A percentile compares a stretch with the other conserved stretches of the same genome.
These are phyloP conservation scores for Halisarca cf. caerulea DNA, from an alignment of 37 sponge, comb jelly and placozoan species.

Conservation along the genomic window DNA sequence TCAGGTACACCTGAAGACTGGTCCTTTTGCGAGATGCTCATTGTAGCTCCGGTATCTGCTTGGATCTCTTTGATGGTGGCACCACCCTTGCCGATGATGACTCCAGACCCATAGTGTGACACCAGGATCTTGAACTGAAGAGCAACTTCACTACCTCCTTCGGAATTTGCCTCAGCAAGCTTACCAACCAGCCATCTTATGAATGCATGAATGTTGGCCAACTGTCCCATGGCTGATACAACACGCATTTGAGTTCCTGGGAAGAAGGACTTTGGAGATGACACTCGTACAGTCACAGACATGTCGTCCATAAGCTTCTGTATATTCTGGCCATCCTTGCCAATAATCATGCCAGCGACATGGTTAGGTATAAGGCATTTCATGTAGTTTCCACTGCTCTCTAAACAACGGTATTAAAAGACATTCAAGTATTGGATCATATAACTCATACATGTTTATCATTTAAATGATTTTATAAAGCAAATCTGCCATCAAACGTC, in stretches of 20 bases:
- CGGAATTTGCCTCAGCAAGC: slow-evolving; percentile 33
- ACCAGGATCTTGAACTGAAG: slow-evolving; percentile 77
- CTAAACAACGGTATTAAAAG: background rate
- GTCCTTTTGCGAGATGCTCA: slow-evolving; percentile 83
- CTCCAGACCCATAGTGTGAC: slow-evolving; percentile 87
- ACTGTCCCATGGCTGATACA: slow-evolving; percentile 59
- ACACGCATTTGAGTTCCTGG: slow-evolving; percentile 87
- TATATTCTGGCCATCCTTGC: slow-evolving; percentile 84
- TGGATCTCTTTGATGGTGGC: slow-evolving; percentile 80
- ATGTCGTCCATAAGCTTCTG: slow-evolving; percentile 69
- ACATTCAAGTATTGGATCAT: background rate
- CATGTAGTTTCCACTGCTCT: slow-evolving; percentile 49
- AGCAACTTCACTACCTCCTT: background rate
- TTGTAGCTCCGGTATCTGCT: slow-evolving; percentile 67
- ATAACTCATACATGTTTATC: too few relatives aligned
- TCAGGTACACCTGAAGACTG: slow-evolving; percentile 63
- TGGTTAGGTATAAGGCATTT: slow-evolving; percentile 90
- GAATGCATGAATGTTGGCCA: slow-evolving; percentile 47
- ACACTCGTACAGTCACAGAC: slow-evolving; percentile 76
- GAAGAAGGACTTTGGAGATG: slow-evolving; percentile 76
- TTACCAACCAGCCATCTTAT: slow-evolving; percentile 37
- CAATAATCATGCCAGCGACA: slow-evolving; percentile 90
- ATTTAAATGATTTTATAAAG: background rate
- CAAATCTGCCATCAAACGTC: too few relatives aligned
- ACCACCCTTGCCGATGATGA: slow-evolving; percentile 94